Conservation (phyloP, 2,888 invertebrate genomes). For the Allophyes oxyacanthae region DNA sequence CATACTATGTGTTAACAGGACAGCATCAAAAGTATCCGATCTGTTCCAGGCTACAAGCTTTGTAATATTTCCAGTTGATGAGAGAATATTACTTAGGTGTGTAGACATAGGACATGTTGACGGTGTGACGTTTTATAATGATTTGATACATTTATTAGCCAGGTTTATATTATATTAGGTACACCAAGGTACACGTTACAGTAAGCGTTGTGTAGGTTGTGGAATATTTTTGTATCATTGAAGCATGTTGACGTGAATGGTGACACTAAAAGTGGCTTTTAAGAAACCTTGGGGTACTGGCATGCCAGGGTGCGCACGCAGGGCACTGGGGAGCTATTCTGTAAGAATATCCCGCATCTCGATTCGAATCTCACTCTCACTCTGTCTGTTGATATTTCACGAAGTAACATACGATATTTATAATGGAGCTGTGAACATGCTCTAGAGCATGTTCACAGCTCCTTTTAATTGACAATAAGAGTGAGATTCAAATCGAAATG, state of each 20-base stretch:
- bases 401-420: too few species aligned
- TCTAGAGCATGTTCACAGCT: too few species aligned
- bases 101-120: constrained; percentile 67
- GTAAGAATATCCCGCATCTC: too few species aligned
- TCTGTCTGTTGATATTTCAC: too few species aligned
- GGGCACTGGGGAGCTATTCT: too few species aligned
- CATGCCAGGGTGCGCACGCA: too few species aligned
- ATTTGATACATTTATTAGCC: constrained; percentile 70
- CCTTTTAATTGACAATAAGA: too few species aligned
- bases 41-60: constrained; percentile 46
- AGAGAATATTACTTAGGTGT: constrained; percentile 77
- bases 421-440: too few species aligned
- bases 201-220: constrained; percentile 44
- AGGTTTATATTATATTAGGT: constrained; percentile 66
- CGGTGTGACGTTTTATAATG: constrained; percentile 67
- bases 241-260: neutral
- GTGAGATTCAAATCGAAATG: too few species aligned
- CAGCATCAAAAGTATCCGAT: constrained; percentile 28
- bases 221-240: neutral
- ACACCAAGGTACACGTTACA: constrained; percentile 42
- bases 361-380: too few species aligned
- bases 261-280: too few species aligned
- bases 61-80: constrained; percentile 67
- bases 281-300: too few species aligned
- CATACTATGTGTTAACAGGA: neutral